Percentiles rank a stretch among this genome's conserved stretches.
Evolutionary conservation across 2,888 invertebrate species (phyloP).

Genomic region (Nemotelus nigrinus): DNA sequence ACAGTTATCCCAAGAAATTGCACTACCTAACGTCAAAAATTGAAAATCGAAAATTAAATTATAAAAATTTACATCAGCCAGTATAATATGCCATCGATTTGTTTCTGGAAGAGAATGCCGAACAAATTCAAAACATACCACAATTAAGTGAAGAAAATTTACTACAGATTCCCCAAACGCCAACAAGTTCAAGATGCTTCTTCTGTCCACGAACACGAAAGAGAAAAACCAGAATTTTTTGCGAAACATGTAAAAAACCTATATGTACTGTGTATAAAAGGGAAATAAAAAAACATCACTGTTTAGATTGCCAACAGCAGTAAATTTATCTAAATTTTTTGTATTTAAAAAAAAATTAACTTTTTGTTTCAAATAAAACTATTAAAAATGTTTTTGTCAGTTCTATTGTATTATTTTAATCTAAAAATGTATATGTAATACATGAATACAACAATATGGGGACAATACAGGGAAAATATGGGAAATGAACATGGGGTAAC

Average conservation of each 20-base stretch:
- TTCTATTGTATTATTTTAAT: background rate
- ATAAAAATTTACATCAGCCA: slow-evolving; percentile 5
- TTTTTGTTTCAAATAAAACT: slow-evolving; percentile 12
- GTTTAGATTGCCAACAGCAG: slow-evolving; percentile 15
- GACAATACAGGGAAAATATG: slow-evolving; percentile 19
- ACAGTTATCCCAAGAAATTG: slow-evolving; percentile 11
- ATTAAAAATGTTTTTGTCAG: slow-evolving; percentile 2
- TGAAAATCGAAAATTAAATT: background rate
- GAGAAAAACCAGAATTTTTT: slow-evolving; percentile 6
- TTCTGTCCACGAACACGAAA: slow-evolving; percentile 18
- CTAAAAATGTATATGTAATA: slow-evolving; percentile 11
- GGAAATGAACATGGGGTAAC: background rate
- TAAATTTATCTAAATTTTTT: slow-evolving; percentile 18
- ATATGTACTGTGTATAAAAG: slow-evolving; percentile 1
- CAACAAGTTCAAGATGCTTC: slow-evolving; percentile 7
- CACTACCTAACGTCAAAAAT: slow-evolving; percentile 14
- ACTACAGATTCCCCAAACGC: background rate
- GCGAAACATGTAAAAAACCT: slow-evolving; percentile 14
- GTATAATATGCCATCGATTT: slow-evolving; percentile 22
- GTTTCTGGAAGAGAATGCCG: slow-evolving; percentile 11
- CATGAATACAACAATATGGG: slow-evolving; percentile 13
- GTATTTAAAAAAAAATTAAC: slow-evolving; percentile 22
- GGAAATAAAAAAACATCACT: background rate
- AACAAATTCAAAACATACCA: slow-evolving; percentile 5
- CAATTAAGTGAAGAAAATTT: slow-evolving; percentile 3